phyloP scores from a whole-genome alignment of 2,888 invertebrate genomes.

The Drosophila merina region DNA sequence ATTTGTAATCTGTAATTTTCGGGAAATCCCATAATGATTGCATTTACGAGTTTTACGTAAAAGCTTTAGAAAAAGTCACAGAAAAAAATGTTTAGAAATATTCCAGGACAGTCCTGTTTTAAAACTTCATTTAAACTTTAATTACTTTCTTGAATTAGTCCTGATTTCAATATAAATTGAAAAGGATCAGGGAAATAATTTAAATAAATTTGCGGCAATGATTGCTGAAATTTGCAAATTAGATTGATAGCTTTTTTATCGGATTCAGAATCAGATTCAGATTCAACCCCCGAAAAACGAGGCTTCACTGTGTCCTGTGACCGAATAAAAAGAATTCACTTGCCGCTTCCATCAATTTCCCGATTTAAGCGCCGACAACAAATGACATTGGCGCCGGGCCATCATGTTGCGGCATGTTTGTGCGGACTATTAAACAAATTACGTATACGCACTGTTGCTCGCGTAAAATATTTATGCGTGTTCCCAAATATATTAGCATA shows the following conservation, averaged over 20 bases:
- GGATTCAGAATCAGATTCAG: neutral
- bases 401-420: slow-evolving; percentile 52
- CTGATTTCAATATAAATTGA: neutral
- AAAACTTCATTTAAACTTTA: neutral
- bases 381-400: slow-evolving; percentile 65
- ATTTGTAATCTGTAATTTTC: neutral
- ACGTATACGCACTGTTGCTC: slow-evolving; percentile 73
- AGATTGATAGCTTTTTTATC: neutral
- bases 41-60: neutral
- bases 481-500: slow-evolving; percentile 54
- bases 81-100: neutral
- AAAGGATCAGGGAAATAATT: neutral
- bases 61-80: neutral
- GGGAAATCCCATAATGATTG: neutral
- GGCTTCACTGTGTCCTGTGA: neutral
- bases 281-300: neutral
- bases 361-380: slow-evolving; percentile 34
- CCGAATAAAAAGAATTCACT: neutral
- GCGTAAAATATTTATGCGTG: slow-evolving; percentile 72
- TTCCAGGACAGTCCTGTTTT: too few relatives aligned
- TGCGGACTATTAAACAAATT: slow-evolving; percentile 72
- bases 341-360: slow-evolving; percentile 19
- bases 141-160: neutral
- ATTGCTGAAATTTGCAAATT: neutral
- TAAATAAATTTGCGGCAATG: neutral